Evolutionary conservation across 64 coral and sea anemone species (phyloP).

Genomic region (Stichodactyla helianthus): DNA sequence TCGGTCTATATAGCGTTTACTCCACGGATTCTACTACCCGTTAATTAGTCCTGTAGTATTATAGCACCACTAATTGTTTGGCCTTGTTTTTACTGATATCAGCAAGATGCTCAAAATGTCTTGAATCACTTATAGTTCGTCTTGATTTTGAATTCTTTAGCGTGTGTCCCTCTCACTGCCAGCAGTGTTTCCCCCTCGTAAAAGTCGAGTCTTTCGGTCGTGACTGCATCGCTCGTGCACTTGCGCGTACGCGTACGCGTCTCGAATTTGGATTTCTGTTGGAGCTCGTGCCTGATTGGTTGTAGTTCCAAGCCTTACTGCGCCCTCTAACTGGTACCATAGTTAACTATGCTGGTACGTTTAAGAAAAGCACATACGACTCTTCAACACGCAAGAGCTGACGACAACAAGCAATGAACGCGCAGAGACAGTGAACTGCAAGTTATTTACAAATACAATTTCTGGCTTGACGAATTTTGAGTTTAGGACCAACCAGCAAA

Average conservation of each 20-base stretch:
- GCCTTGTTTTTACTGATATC: neutral
- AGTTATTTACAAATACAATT: neutral
- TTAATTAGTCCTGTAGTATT: neutral
- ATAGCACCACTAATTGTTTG: too few relatives aligned
- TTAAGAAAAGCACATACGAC: neutral
- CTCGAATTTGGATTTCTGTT: constrained; percentile 1
- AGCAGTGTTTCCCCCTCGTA: neutral
- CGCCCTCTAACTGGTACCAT: neutral
- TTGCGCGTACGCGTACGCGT: neutral
- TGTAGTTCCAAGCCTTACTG: neutral
- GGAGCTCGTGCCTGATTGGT: neutral
- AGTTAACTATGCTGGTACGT: too few relatives aligned
- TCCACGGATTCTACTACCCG: neutral
- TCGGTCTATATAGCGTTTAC: neutral
- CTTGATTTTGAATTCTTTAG: neutral
- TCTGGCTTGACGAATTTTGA: neutral
- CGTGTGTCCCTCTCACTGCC: neutral
- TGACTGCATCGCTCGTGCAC: neutral
- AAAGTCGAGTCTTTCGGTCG: neutral
- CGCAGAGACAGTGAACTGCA: neutral
- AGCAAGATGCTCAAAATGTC: neutral
- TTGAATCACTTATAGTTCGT: neutral
- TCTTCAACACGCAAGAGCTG: neutral
- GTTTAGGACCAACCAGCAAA: neutral
- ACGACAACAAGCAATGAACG: neutral